Conservation (phyloP, 1,140 invertebrate genomes). For the Drosophila nigromelanica region DNA sequence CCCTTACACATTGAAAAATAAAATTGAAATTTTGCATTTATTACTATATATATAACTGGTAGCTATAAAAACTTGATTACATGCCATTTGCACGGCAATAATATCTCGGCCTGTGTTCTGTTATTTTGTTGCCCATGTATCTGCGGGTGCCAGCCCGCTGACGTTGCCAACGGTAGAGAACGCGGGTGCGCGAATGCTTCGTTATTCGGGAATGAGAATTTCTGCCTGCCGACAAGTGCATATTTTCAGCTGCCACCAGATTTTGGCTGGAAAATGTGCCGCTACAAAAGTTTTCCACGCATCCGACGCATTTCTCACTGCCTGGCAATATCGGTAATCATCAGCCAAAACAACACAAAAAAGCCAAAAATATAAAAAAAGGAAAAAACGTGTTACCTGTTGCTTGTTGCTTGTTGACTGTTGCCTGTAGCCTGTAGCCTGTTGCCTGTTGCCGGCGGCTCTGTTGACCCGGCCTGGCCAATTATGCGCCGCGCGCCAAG, state of each 20-base stretch:
- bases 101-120: not conserved
- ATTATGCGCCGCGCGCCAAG: slow-evolving; percentile 77
- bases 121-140: slow-evolving; percentile 4
- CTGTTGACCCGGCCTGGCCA: slow-evolving; percentile 63
- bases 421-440: slow-evolving; percentile 10
- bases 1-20: too few species aligned
- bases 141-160: slow-evolving; percentile 36
- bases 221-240: slow-evolving; percentile 20
- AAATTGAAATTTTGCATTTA: not conserved
- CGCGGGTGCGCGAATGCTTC: slow-evolving; percentile 33
- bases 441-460: slow-evolving; percentile 34
- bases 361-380: slow-evolving; percentile 6
- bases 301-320: slow-evolving; percentile 74
- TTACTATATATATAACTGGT: not conserved
- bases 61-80: slow-evolving; percentile 5
- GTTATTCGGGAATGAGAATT: slow-evolving; percentile 31
- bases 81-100: slow-evolving; percentile 1
- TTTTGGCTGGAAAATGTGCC: slow-evolving; percentile 55
- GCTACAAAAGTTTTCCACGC: slow-evolving; percentile 65
- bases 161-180: slow-evolving; percentile 16
- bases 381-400: slow-evolving; percentile 33
- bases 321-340: slow-evolving; percentile 76
- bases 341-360: slow-evolving; percentile 44
- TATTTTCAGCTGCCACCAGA: slow-evolving; percentile 45
- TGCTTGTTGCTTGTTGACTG: slow-evolving; percentile 16